These are phyloP conservation scores for Drosophila monieri DNA, from an alignment of 2,888 invertebrate species.

Conservation along the genomic window DNA sequence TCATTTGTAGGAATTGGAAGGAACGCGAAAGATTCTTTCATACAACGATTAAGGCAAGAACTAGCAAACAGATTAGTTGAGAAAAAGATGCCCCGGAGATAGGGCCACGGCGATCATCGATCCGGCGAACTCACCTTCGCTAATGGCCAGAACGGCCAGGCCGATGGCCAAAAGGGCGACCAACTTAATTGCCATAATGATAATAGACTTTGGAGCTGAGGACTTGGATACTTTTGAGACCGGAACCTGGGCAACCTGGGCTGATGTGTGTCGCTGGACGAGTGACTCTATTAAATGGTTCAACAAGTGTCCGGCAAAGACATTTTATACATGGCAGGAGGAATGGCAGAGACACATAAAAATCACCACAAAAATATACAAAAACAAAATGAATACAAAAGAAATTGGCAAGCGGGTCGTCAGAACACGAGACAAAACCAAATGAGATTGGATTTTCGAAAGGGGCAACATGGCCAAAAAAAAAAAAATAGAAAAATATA, in stretches of 20 bases:
- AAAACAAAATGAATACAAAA: conserved; percentile 59
- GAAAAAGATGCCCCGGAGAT: too few species aligned
- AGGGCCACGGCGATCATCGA: too few species aligned
- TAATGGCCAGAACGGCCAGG: conserved; percentile 55
- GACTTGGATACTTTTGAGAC: conserved; percentile 1
- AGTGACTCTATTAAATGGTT: conserved; percentile 70
- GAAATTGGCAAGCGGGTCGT: conserved; percentile 40
- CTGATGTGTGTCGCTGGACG: conserved; percentile 58
- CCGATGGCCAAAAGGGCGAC: conserved; percentile 58
- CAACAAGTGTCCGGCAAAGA: conserved; percentile 56
- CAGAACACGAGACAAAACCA: conserved; percentile 28
- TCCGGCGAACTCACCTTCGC: conserved; percentile 72
- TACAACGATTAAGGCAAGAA: too few species aligned
- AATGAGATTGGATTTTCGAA: conserved; percentile 29
- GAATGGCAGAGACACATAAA: conserved; percentile 41
- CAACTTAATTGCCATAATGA: conserved; percentile 61
- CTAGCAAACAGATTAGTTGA: too few species aligned
- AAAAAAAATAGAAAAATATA: background rate
- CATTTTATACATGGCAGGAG: conserved; percentile 70
- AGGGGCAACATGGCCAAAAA: background rate
- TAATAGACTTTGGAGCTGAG: background rate
- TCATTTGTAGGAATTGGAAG: background rate
- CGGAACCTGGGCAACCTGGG: background rate
- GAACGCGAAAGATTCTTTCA: too few species aligned
- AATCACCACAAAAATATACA: conserved; percentile 32